Evolutionary conservation across 2,888 invertebrate species (phyloP).

Genomic region (Agapetus fuscipes): DNA sequence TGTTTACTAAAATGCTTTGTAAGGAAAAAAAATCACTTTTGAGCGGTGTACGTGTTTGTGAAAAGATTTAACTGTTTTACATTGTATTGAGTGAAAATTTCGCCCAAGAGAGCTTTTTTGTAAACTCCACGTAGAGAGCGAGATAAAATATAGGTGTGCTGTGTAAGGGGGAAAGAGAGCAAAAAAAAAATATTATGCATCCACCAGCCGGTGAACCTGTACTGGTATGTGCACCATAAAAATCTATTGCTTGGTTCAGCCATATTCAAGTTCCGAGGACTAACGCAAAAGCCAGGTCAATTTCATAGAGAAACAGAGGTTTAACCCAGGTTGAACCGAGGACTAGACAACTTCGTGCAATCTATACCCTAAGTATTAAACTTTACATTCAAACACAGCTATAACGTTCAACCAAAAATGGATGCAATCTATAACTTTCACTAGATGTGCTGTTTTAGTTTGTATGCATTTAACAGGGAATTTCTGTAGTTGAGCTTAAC

Average conservation of each 20-base stretch:
- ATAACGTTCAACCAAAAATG: too few relatives aligned
- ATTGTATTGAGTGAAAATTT: slow-evolving; percentile 14
- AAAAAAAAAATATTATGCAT: slow-evolving; percentile 7
- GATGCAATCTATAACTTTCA: too few relatives aligned
- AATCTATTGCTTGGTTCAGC: slow-evolving; percentile 5
- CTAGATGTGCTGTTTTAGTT: too few relatives aligned
- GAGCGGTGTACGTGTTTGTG: slow-evolving; percentile 1
- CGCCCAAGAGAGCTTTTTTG: slow-evolving; percentile 9
- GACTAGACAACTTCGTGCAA: slow-evolving; percentile 1
- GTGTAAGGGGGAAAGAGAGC: too few relatives aligned
- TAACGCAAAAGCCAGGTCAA: slow-evolving; percentile 1
- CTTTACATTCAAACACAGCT: too few relatives aligned
- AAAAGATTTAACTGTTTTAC: slow-evolving; percentile 12
- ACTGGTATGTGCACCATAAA: slow-evolving; percentile 5
- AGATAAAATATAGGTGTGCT: too few relatives aligned
- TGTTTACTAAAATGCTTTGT: background rate
- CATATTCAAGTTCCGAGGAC: slow-evolving; percentile 4
- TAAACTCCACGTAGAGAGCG: slow-evolving; percentile 2
- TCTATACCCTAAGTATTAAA: too few relatives aligned
- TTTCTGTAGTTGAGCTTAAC: too few relatives aligned
- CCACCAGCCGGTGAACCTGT: background rate
- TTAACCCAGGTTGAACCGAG: slow-evolving; percentile 6
- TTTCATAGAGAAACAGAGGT: background rate
- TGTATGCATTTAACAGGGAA: too few relatives aligned
- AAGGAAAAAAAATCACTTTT: slow-evolving; percentile 2